Base-by-base conservation (phyloP, 2,113 vertebrate species). In the Bostrychus sinensis region DNA sequence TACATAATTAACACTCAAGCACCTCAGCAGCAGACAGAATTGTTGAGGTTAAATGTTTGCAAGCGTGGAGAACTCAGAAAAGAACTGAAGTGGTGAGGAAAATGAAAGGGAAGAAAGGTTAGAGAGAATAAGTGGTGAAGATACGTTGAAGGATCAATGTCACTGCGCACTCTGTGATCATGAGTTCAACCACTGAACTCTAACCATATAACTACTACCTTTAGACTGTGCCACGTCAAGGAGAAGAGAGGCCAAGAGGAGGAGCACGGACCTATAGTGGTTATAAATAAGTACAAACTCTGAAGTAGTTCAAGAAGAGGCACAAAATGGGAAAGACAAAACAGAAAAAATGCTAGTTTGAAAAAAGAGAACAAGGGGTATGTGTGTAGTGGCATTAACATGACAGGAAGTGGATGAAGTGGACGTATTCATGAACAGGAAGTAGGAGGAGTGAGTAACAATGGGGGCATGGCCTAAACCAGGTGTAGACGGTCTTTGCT, bases 141-240 rank as follows among this genome's bases (percentile, higher is more conserved):
- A 45, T 54, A 28, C 1, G 5, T 17, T 36, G 28, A 55, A 22
- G 30, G 30, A 36, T 55, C 34, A 1, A 55, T 56, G 43, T 59
- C 30, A 43, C 43, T 39, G 16, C 8, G 7, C 9, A 30, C 63
- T 76, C 72, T 85, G 56, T 83, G 78, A 87, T 88, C 78, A 86
- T 75, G 55, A 72, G 78, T 85, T 75, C 75, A 66, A 67, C 34
- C 37, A 73, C 34, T 82, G 79, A 77, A 80, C 69, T 63, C 77
- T 82, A 83, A 83, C 73, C 69, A 58, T 75, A 56, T 82, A 87
- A 88, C 62, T 19, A 82, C 83, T 66, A 78, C 76, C 66, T 78
- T 79, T 59, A 80, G 56, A 42, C 79, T 13, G 38, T 71, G 79
- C 86, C 85, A 81, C 72, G 73, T 85, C n/a, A n/a, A 48, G 57